These are phyloP conservation scores for Peromyscus leucopus DNA, from an alignment of 2,113 vertebrate species.

Conservation along the genomic window DNA sequence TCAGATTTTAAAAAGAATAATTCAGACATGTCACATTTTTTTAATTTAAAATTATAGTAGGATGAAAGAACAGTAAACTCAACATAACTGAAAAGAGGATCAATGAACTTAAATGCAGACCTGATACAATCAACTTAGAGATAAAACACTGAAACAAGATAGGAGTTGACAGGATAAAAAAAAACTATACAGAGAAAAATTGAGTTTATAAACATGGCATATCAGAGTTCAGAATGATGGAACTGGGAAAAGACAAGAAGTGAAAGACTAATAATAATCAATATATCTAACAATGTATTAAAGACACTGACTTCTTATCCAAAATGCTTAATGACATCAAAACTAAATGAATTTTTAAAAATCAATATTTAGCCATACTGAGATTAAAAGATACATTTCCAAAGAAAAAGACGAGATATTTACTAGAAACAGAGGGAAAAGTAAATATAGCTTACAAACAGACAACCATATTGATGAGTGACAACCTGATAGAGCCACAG, in stretches of 20 bases:
- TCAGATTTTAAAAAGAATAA: not conserved
- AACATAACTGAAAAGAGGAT: conserved; percentile 27
- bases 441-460: not conserved
- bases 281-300: conserved; percentile 17
- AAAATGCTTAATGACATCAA: not conserved
- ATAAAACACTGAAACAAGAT: not conserved
- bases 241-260: not conserved
- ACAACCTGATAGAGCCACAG: not conserved
- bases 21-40: not conserved
- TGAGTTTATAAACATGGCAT: not conserved
- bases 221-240: not conserved
- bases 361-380: not conserved
- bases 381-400: not conserved
- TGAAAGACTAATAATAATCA: not conserved
- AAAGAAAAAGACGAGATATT: not conserved
- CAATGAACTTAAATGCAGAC: conserved; percentile 15
- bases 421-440: not conserved
- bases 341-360: not conserved
- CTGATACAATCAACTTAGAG: not conserved
- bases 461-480: not conserved
- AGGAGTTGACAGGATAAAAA: not conserved
- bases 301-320: conserved; percentile 6
- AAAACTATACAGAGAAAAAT: not conserved
- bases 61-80: not conserved
- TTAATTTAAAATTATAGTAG: conserved; percentile 11